phyloP scores from a whole-genome alignment of 2,888 invertebrate species.

The Chalcis sispes region DNA sequence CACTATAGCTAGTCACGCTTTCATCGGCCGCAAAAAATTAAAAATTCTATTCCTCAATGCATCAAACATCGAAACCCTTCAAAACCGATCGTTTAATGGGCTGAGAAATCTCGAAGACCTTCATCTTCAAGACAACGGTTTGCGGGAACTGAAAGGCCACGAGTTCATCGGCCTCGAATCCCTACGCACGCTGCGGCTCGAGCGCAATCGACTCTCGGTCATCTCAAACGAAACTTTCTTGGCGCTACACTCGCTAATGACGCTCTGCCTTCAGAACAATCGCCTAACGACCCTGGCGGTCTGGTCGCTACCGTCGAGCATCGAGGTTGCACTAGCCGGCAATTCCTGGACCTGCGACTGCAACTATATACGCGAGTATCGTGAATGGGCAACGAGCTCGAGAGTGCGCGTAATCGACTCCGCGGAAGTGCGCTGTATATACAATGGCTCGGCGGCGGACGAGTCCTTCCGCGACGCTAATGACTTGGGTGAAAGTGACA shows the following conservation, averaged over 20 bases:
- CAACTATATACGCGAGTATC: constrained; percentile 85
- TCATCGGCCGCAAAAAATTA: constrained; percentile 89
- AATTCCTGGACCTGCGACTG: constrained; percentile 93
- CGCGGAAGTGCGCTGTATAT: constrained; percentile 82
- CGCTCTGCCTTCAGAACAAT: constrained; percentile 85
- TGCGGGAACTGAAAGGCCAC: constrained; percentile 84
- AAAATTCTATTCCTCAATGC: constrained; percentile 86
- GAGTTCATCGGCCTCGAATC: constrained; percentile 88
- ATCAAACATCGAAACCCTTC: constrained; percentile 86
- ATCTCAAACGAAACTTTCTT: constrained; percentile 86
- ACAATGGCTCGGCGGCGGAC: constrained; percentile 80
- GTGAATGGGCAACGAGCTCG: constrained; percentile 85
- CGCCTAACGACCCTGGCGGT: constrained; percentile 83
- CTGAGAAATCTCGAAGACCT: constrained; percentile 85
- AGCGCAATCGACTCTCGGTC: constrained; percentile 83
- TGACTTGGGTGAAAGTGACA: constrained; percentile 54
- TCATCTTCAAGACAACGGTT: constrained; percentile 85
- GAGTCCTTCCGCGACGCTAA: constrained; percentile 78
- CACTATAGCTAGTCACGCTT: constrained; percentile 87
- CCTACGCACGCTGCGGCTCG: constrained; percentile 84
- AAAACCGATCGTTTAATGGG: constrained; percentile 91
- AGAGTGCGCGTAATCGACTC: constrained; percentile 82
- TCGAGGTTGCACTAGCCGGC: constrained; percentile 82
- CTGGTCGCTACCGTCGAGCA: constrained; percentile 83
- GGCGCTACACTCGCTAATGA: constrained; percentile 81